These are phyloP conservation scores for Ondatra zibethicus DNA, from an alignment of 2,113 vertebrate genomes.

Conservation along the genomic window DNA sequence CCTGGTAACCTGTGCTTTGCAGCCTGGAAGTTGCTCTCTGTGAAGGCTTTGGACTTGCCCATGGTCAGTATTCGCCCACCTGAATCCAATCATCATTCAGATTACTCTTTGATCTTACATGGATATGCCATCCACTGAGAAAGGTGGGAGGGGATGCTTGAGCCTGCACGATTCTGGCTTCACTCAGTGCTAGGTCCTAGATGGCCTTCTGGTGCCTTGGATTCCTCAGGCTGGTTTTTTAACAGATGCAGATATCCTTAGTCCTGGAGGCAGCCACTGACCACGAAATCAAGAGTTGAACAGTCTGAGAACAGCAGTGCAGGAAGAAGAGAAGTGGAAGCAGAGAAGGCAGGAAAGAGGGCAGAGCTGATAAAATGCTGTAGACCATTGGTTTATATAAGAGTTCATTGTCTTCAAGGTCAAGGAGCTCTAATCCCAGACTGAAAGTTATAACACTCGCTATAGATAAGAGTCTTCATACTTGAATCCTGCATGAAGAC, in stretches of 20 bases:
- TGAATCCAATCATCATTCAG: neutral
- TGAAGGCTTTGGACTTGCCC: neutral
- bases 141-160: neutral
- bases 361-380: neutral
- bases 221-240: neutral
- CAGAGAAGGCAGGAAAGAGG: neutral
- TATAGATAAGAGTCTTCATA: neutral
- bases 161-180: neutral
- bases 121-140: neutral
- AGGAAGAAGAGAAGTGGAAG: neutral
- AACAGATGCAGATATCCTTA: neutral
- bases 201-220: neutral
- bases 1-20: neutral
- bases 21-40: neutral
- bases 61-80: neutral
- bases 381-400: neutral
- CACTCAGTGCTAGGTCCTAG: neutral
- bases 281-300: neutral
- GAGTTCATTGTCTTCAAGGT: neutral
- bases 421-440: neutral
- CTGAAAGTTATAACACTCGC: neutral
- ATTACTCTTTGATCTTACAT: neutral
- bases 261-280: neutral
- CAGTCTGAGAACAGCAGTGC: neutral
- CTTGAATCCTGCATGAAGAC: neutral